Evolutionary conservation across 2,113 vertebrate genomes (phyloP), one percentile per base, ranked within the genome.

Genomic region (Brachirus orientalis): DNA sequence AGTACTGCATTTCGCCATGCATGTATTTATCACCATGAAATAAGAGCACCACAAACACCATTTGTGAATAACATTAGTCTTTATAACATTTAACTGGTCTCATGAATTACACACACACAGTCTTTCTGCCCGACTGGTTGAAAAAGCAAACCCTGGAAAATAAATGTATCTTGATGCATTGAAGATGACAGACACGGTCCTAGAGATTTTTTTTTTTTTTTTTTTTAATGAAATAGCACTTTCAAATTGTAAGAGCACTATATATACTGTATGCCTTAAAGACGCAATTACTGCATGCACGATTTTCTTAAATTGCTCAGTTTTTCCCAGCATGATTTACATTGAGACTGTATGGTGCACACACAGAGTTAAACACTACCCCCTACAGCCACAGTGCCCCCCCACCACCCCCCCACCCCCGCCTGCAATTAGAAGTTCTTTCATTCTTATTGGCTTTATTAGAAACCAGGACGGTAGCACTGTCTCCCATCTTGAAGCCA

Each of bases 401-500:
- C 59, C 52, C 66, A 37, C 22, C 16, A 18, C 7, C 17, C 18
- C 52, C 13, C 22, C 9, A 45, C n/a, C 16, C 44, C 43, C 3
- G 4, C 56, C 43, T 20, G 20, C 51, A 63, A 76, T 65, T 20
- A 45, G 17, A 63, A 59, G 37, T 57, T 66, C 60, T 77, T 74
- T 67, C 58, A 83, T 77, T 80, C 72, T 51, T 66, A 40, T 57
- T 40, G 50, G 73, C 72, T 85, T 80, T 56, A 83, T 90, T 86
- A 86, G 75, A 79, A 77, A 80, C 72, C 59, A 43, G 75, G 70
- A 89, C 80, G 75, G 88, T 88, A 91, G 87, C 78, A n/a, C 68
- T 69, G 80, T 79, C 65, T 52, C 57, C 82, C 90, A 90, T 91
- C 83, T 92, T 91, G 90, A 89, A 92, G 73, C 80, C 80, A 89